phyloP scores from a whole-genome alignment of 2,888 invertebrate genomes.

The Meloe dianella region DNA sequence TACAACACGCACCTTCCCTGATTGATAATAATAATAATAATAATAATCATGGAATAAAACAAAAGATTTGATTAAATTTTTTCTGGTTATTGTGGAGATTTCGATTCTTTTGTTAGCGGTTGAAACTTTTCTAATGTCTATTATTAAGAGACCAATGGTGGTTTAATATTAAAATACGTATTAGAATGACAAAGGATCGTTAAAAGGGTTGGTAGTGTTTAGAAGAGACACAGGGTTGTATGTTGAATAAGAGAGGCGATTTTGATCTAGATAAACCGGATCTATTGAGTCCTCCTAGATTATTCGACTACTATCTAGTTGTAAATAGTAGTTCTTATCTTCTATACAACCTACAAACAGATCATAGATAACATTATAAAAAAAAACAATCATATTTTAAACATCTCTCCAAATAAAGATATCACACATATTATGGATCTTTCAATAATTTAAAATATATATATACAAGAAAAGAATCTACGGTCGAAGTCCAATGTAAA shows the following conservation, averaged over 20 bases:
- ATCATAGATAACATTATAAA: conserved; percentile 13
- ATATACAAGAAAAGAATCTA: no score
- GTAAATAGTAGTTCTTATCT: not conserved
- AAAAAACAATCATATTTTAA: no score
- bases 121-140: not conserved
- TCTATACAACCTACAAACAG: conserved; percentile 5
- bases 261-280: conserved; percentile 18
- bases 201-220: not conserved
- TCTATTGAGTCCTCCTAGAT: conserved; percentile 5
- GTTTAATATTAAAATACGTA: conserved; percentile 50
- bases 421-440: not conserved
- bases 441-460: no score
- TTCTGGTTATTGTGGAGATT: not conserved
- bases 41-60: conserved; percentile 7
- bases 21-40: conserved; percentile 17
- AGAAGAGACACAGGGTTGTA: conserved; percentile 2
- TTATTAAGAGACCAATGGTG: conserved; percentile 39
- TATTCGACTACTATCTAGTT: conserved; percentile 10
- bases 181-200: conserved; percentile 45
- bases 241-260: conserved; percentile 1
- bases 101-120: not conserved
- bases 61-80: not conserved
- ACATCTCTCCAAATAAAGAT: no score
- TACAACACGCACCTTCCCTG: not conserved
- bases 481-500: no score